phyloP scores from a whole-genome alignment of 2,113 vertebrate species.

The Crotophaga sulcirostris region DNA sequence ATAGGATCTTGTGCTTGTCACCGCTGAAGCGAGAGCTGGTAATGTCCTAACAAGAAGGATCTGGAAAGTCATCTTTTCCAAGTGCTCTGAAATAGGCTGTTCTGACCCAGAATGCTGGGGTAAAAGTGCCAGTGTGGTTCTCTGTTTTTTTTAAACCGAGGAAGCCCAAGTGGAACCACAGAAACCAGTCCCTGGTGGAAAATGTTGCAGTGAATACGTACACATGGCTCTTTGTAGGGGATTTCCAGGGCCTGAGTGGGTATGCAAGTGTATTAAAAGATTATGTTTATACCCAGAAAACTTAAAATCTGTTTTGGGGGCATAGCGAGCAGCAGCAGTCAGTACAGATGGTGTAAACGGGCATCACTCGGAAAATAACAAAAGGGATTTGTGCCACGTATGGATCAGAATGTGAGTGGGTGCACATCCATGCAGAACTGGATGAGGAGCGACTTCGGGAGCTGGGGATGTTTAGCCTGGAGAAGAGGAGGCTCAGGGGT shows the following conservation, averaged over 20 bases:
- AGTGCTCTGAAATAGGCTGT: not conserved
- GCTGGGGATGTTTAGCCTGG: no score
- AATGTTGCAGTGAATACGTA: fast-evolving
- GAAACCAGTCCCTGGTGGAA: not conserved
- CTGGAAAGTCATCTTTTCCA: not conserved
- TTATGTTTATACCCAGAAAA: fast-evolving
- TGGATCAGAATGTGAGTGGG: not conserved
- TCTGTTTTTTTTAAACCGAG: not conserved
- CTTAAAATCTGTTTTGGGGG: not conserved
- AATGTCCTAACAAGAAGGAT: not conserved
- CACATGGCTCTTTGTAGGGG: not conserved
- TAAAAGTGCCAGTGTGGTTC: not conserved
- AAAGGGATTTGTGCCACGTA: fast-evolving
- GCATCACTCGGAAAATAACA: fast-evolving
- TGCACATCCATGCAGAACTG: no score
- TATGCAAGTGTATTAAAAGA: fast-evolving
- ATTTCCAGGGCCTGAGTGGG: not conserved
- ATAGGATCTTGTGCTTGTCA: not conserved
- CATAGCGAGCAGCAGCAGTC: not conserved
- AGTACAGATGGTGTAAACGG: not conserved
- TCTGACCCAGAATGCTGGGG: fast-evolving
- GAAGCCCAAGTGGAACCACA: not conserved
- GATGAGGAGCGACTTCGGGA: no score
- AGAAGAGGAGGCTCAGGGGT: no score
- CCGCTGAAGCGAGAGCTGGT: not conserved